phyloP scores from a whole-genome alignment of 2,888 invertebrate genomes.

The Drosophila subsilvestris region DNA sequence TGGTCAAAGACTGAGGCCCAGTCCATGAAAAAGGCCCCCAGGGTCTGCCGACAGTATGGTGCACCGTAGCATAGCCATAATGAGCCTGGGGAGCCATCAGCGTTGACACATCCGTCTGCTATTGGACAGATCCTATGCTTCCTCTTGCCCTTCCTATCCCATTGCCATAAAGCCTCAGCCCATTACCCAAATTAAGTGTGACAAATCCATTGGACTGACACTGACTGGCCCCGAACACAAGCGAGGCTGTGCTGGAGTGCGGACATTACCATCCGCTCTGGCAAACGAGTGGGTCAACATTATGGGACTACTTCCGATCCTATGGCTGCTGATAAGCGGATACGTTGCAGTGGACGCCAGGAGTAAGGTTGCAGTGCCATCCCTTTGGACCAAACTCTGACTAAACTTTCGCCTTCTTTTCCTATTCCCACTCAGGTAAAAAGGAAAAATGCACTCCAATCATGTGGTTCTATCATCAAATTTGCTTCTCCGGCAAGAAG shows the following conservation, averaged over 20 bases:
- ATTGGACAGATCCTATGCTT: too few species aligned
- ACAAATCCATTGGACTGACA: slow-evolving; percentile 20
- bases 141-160: too few species aligned
- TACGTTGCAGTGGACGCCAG: background rate
- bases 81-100: slow-evolving; percentile 32
- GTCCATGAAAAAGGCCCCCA: slow-evolving; percentile 1
- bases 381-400: too few species aligned
- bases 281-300: slow-evolving; percentile 1
- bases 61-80: slow-evolving; percentile 36
- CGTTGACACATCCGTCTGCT: slow-evolving; percentile 39
- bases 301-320: slow-evolving; percentile 9
- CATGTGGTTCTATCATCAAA: background rate
- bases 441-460: background rate
- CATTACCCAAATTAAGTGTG: slow-evolving; percentile 27
- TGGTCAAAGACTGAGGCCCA: slow-evolving; percentile 57
- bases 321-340: background rate
- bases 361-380: background rate
- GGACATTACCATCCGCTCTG: slow-evolving; percentile 1
- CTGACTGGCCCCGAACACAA: background rate
- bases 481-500: background rate
- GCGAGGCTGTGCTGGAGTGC: background rate
- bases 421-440: background rate
- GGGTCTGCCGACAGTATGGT: slow-evolving; percentile 21
- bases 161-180: background rate
- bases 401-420: too few species aligned